These are phyloP conservation scores for Lordiphosa clarofinis DNA, from an alignment of 1,140 invertebrate genomes.

Conservation along the genomic window DNA sequence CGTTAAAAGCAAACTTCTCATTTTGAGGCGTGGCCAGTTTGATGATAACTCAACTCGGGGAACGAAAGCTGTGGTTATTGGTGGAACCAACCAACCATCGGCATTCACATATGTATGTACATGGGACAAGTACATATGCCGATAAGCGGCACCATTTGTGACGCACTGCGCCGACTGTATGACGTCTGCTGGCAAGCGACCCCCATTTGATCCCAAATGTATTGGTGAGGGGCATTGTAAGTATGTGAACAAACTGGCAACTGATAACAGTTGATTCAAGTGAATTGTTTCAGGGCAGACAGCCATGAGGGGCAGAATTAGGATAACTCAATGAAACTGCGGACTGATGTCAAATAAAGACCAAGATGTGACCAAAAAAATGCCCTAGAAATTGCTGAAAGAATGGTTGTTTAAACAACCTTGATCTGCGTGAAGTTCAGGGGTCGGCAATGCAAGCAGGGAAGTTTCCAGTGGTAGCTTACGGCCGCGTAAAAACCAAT, in stretches of 20 bases:
- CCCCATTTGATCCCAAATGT: neutral
- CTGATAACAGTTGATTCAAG: conserved; percentile 1
- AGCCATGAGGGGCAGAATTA: no score
- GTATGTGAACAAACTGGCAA: neutral
- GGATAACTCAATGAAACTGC: no score
- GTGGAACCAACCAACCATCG: neutral
- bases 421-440: no score
- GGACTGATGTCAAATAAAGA: no score
- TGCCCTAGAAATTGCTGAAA: no score
- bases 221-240: conserved; percentile 1
- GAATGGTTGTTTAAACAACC: no score
- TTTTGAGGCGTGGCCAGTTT: conserved; percentile 17
- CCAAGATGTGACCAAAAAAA: no score
- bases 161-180: conserved; percentile 3
- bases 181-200: conserved; percentile 1
- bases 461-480: no score
- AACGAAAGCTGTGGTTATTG: neutral
- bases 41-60: no score
- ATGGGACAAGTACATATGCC: neutral
- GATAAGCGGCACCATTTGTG: conserved; percentile 10
- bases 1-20: neutral
- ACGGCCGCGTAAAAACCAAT: no score
- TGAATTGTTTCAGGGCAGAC: neutral
- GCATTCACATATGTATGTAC: neutral
- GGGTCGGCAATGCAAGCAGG: no score